A percentile compares a stretch with the other conserved stretches of the same genome.
phyloP scores from a whole-genome alignment of 2,888 invertebrate genomes.

The Melanophora roralis region DNA sequence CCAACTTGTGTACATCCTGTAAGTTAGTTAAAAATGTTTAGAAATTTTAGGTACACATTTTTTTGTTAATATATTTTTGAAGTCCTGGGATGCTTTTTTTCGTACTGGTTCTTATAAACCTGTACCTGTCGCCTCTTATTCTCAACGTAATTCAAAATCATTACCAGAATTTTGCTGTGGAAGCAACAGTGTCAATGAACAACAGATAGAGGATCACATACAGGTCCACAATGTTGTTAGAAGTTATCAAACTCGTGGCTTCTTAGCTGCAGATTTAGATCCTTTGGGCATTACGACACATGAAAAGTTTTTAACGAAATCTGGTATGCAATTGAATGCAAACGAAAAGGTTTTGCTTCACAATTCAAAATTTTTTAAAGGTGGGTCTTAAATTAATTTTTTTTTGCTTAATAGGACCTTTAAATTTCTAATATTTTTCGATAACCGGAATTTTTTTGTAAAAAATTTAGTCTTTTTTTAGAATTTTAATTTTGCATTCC shows the following conservation, averaged over 20 bases:
- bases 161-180: constrained; percentile 79
- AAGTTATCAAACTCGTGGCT: constrained; percentile 96
- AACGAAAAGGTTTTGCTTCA: constrained; percentile 77
- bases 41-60: no score
- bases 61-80: no score
- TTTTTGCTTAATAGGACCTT: no score
- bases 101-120: constrained; percentile 83
- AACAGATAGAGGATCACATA: constrained; percentile 97
- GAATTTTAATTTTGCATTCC: neutral
- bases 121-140: constrained; percentile 83
- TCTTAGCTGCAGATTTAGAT: constrained; percentile 88
- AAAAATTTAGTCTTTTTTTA: no score
- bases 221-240: constrained; percentile 99
- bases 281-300: constrained; percentile 83
- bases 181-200: constrained; percentile 82
- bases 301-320: constrained; percentile 74
- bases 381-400: constrained; percentile 63
- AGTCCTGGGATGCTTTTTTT: constrained; percentile 96
- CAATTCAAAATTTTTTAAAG: constrained; percentile 76
- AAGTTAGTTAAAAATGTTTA: constrained; percentile 77
- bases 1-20: constrained; percentile 97
- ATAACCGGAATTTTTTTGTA: no score
- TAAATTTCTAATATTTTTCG: no score
- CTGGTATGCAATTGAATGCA: constrained; percentile 77
- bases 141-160: constrained; percentile 81